A percentile compares a stretch with the other conserved stretches of the same genome.
Conservation (phyloP, 2,888 invertebrate genomes). For the Amphipyra tragopoginis region DNA sequence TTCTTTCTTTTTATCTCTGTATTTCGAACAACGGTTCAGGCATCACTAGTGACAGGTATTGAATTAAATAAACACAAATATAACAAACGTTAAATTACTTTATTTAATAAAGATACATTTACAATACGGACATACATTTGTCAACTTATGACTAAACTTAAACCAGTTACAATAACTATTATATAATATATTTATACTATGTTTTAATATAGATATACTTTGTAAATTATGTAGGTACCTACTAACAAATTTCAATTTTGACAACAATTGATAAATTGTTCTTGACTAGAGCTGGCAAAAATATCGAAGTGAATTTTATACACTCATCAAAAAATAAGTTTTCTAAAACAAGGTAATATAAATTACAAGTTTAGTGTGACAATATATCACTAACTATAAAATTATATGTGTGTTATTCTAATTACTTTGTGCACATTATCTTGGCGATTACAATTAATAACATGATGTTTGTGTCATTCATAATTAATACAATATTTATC, state of each 20-base stretch:
- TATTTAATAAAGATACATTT: constrained; percentile 64
- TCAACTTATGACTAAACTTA: constrained; percentile 45
- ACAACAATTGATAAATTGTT: constrained; percentile 30
- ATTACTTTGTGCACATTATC: constrained; percentile 25
- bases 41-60: not conserved
- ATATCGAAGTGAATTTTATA: constrained; percentile 1
- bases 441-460: constrained; percentile 12
- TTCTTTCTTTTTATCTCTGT: no score
- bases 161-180: constrained; percentile 21
- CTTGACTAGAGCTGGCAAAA: constrained; percentile 46
- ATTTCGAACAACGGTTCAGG: no score
- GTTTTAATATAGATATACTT: constrained; percentile 17
- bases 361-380: constrained; percentile 5
- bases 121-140: constrained; percentile 52
- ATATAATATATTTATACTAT: constrained; percentile 6
- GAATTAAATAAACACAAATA: constrained; percentile 35
- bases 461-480: constrained; percentile 15
- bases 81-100: constrained; percentile 54
- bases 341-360: not conserved
- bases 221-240: constrained; percentile 17
- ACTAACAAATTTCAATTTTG: constrained; percentile 19
- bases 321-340: constrained; percentile 24
- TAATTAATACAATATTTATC: constrained; percentile 26
- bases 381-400: constrained; percentile 14
- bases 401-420: constrained; percentile 5